Evolutionary conservation across 2,113 vertebrate genomes (phyloP), one percentile per base, ranked within the genome.

Genomic region (Cololabis saira): DNA sequence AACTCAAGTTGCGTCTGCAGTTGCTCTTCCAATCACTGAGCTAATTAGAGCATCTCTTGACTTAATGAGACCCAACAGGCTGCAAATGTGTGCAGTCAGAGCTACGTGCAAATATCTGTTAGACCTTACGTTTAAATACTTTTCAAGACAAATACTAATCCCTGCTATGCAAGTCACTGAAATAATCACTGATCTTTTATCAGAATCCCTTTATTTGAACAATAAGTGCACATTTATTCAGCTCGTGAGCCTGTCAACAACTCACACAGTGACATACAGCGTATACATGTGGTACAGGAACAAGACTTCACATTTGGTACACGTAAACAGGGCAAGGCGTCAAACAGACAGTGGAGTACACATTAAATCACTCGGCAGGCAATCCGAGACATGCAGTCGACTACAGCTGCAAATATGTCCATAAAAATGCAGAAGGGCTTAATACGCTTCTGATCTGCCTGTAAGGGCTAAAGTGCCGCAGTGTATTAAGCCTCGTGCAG

Each of bases 191-290:
- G 71, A 67, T 83, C 67, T 80, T 74, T 86, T 61, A 76, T 67
- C 74, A 81, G 57, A 88, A 74, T 76, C 55, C 61, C 24, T 90
- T 89, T 84, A 87, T 87, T 87, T 57, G 47, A 52, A 71, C 61
- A 78, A 59, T 67, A 67, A 66, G 57, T 60, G 52, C 48, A 78
- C 69, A 77, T 76, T 71, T 47, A 45, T 62, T 75, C 37, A 64
- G 24, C 45, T 55, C 17, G 55, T 53, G 30, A 74, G 61, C 65
- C 5, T 8, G 19, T 66, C 43, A 49, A 56, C 60, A 57, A 5
- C 64, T 69, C 58, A 71, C 68, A 45, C 47, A 33, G 54, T 40
- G 42, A 53, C 62, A 76, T 60, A 76, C 60, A 76, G 54, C 6
- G 47, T 53, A 55, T 30, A 78, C 67, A 80, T 49, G 13, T 18